phyloP scores from a whole-genome alignment of 2,113 vertebrate genomes.

The Ctenomys sociabilis region DNA sequence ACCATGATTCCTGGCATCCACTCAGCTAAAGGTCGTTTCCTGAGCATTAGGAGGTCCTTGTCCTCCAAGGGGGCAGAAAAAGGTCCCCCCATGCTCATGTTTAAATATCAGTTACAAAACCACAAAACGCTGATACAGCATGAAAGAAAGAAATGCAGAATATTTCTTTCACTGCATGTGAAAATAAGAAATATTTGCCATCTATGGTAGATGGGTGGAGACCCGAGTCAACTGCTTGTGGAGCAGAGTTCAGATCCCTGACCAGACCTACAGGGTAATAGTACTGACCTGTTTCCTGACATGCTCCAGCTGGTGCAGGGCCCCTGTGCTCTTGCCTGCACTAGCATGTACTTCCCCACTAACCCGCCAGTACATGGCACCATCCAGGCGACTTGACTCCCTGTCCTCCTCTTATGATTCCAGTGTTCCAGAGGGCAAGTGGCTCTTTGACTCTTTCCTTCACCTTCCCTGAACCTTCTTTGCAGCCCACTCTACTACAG shows the following conservation, averaged over 20 bases:
- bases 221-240: not conserved
- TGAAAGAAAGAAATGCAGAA: not conserved
- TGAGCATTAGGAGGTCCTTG: slow-evolving; percentile 8
- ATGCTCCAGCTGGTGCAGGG: not conserved
- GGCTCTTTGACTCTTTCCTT: not conserved
- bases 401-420: not conserved
- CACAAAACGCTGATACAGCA: not conserved
- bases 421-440: not conserved
- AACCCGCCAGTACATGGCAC: not conserved
- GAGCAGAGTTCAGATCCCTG: not conserved
- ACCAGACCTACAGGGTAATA: not conserved
- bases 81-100: not conserved
- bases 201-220: not conserved
- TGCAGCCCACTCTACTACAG: not conserved
- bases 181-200: not conserved
- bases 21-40: slow-evolving; percentile 22
- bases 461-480: not conserved
- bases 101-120: slow-evolving; percentile 17
- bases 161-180: not conserved
- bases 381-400: not conserved
- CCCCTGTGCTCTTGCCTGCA: not conserved
- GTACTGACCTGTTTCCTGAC: not conserved
- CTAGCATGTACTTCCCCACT: not conserved
- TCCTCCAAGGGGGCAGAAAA: not conserved
- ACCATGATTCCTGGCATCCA: not conserved